Conservation (phyloP, 2,888 invertebrate genomes). For the Fragum whitleyi region DNA sequence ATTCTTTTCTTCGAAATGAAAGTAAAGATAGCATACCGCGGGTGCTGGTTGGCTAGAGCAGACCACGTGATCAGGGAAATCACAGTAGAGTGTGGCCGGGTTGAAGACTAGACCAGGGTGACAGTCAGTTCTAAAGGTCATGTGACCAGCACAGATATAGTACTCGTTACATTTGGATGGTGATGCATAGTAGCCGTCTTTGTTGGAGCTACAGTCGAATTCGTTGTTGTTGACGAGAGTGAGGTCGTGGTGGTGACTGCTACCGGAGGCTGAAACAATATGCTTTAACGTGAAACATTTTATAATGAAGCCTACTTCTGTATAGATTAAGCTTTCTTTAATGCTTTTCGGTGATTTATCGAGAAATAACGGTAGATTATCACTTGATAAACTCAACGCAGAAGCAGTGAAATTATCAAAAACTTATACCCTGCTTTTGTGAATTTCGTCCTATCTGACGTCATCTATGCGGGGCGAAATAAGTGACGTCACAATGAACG, state of each 20-base stretch:
- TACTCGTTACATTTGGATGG: constrained; percentile 61
- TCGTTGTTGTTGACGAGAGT: constrained; percentile 34
- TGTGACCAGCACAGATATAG: constrained; percentile 66
- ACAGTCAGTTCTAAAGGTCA: constrained; percentile 67
- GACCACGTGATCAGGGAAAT: constrained; percentile 70
- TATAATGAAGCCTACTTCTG: no score
- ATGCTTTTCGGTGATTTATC: no score
- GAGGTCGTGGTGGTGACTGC: constrained; percentile 35
- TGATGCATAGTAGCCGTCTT: constrained; percentile 65
- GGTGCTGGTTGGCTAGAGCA: constrained; percentile 36
- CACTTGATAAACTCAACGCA: no score
- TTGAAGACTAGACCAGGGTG: constrained; percentile 67
- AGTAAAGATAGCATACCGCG: constrained; percentile 9
- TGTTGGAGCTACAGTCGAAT: constrained; percentile 42
- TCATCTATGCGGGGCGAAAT: no score
- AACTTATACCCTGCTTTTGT: no score
- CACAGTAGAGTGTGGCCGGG: constrained; percentile 68
- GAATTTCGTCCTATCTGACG: no score
- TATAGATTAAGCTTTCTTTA: no score
- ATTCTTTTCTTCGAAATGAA: no score
- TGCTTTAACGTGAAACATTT: not conserved
- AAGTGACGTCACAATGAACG: no score
- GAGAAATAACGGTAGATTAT: no score
- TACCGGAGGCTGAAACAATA: not conserved
- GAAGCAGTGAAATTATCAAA: no score